Percentiles rank a stretch among this genome's conserved stretches.
phyloP scores from a whole-genome alignment of 2,113 vertebrate genomes.

The Pachyramphus minor region DNA sequence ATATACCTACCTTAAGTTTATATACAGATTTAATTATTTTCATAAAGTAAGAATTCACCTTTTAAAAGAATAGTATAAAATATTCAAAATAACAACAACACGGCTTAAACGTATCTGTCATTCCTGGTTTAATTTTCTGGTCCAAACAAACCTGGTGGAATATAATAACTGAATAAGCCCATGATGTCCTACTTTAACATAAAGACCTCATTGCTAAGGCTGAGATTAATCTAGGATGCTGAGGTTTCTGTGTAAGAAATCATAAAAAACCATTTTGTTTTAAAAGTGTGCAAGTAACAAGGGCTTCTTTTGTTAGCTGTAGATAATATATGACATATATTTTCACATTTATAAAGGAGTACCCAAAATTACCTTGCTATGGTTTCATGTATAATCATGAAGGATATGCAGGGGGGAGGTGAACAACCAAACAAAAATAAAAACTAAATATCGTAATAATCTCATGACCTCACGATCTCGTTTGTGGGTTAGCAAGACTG shows the following conservation, averaged over 20 bases:
- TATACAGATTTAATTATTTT: neutral
- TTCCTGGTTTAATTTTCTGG: conserved; percentile 11
- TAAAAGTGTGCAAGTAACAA: neutral
- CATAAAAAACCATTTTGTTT: neutral
- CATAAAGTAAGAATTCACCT: neutral
- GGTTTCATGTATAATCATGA: neutral
- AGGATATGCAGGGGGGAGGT: neutral
- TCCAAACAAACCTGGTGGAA: conserved; percentile 27
- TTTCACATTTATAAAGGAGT: neutral
- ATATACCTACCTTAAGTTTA: neutral
- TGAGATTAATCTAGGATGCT: conserved; percentile 47
- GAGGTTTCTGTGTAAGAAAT: conserved; percentile 17
- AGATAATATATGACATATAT: neutral
- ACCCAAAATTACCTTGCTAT: neutral
- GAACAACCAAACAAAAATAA: neutral
- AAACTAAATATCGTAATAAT: neutral
- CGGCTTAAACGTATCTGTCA: neutral
- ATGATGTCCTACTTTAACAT: conserved; percentile 54
- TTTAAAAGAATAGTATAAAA: neutral
- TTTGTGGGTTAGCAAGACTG: neutral
- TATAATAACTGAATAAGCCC: conserved; percentile 53
- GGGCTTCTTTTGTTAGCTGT: neutral
- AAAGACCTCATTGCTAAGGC: conserved; percentile 34
- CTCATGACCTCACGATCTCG: neutral
- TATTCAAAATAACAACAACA: neutral